A percentile compares a stretch with the other conserved stretches of the same genome.
Evolutionary conservation across 2,113 vertebrate species (phyloP).

Genomic region (Strix uralensis): DNA sequence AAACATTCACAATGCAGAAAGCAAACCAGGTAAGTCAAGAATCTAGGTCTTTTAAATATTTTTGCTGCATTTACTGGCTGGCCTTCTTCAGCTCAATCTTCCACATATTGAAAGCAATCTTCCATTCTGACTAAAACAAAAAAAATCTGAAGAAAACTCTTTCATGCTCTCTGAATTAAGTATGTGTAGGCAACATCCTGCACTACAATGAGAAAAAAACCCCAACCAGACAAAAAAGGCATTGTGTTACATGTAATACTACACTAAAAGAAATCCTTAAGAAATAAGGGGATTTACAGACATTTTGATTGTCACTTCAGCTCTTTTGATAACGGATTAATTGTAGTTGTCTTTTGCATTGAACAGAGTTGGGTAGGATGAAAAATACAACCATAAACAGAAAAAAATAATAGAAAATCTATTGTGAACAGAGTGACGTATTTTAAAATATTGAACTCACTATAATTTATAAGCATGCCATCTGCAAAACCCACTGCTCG

Average conservation of each 20-base stretch:
- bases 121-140: not conserved
- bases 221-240: not conserved
- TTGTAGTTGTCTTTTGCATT: not conserved
- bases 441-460: not conserved
- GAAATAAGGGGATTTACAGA: not conserved
- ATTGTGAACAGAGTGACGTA: not conserved
- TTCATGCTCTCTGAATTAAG: not conserved
- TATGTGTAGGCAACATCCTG: not conserved
- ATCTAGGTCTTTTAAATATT: not conserved
- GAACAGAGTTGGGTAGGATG: not conserved
- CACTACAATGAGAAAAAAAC: not conserved
- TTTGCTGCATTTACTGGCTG: slow-evolving; percentile 23
- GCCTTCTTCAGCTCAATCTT: slow-evolving; percentile 6
- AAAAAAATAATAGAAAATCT: not conserved
- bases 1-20: not conserved
- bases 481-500: not conserved
- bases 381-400: not conserved
- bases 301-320: not conserved
- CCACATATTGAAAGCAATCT: slow-evolving; percentile 25
- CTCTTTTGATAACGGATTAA: not conserved
- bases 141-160: not conserved
- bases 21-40: not conserved
- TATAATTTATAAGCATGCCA: not conserved
- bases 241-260: not conserved
- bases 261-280: not conserved